Conservation (phyloP, 2,113 vertebrate species). For the Alligator mississippiensis region DNA sequence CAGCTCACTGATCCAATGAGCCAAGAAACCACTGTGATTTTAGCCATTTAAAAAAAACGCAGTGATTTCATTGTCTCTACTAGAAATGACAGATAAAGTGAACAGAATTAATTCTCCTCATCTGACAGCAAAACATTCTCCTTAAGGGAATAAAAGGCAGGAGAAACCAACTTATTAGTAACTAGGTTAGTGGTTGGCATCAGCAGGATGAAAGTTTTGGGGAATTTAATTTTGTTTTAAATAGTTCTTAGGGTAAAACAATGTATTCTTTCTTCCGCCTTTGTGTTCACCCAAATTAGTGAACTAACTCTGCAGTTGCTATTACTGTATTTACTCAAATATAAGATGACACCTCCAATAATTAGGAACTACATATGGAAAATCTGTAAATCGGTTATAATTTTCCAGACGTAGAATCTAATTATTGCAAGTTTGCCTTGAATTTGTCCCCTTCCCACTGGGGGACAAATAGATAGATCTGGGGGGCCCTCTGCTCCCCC, state of each 20-base stretch:
- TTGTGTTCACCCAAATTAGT: slow-evolving; percentile 66
- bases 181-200: background rate
- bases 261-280: slow-evolving; percentile 62
- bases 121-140: background rate
- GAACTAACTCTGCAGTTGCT: background rate
- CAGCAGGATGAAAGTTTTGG: background rate
- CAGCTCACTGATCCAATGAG: background rate
- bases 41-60: background rate
- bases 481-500: no score
- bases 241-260: slow-evolving; percentile 17
- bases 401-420: no score
- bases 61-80: background rate
- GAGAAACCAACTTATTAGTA: background rate
- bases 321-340: no score
- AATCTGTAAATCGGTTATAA: no score
- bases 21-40: background rate
- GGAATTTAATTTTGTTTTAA: no score
- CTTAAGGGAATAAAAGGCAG: background rate
- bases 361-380: no score
- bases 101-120: background rate
- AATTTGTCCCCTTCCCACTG: no score
- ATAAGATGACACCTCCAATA: no score
- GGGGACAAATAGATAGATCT: no score
- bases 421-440: no score
- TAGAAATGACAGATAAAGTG: background rate